Percentiles rank a stretch among this genome's conserved stretches.
phyloP scores from a whole-genome alignment of 2,113 vertebrate species.

The Corydoras sp. region DNA sequence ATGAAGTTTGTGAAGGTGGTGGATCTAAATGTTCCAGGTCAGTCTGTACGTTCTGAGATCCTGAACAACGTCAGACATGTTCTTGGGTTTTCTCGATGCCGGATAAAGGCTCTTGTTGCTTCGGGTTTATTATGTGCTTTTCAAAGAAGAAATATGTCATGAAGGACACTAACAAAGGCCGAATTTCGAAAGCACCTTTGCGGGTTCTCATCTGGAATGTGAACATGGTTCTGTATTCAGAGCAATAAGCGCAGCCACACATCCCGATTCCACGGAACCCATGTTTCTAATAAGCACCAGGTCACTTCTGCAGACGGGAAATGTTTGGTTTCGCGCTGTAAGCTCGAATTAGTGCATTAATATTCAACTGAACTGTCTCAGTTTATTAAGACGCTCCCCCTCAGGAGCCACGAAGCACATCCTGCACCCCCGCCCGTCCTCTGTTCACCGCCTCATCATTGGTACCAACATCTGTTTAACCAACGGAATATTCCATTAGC shows the following conservation, averaged over 20 bases:
- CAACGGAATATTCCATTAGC: background rate
- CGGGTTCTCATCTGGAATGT: background rate
- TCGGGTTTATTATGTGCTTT: background rate
- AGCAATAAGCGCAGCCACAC: too few species aligned
- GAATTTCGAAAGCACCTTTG: constrained; percentile 18
- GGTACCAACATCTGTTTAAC: background rate
- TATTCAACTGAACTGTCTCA: constrained; percentile 2
- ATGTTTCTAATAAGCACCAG: background rate
- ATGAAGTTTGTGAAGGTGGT: too few species aligned
- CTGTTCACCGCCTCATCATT: constrained; percentile 10
- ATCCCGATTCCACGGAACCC: background rate
- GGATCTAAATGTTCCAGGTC: too few species aligned
- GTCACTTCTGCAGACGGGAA: background rate
- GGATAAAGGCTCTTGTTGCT: background rate
- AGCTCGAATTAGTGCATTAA: constrained; percentile 29
- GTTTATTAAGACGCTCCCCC: background rate
- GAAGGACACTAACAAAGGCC: constrained; percentile 5
- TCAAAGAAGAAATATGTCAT: background rate
- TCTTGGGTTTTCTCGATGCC: background rate
- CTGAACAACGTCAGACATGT: too few species aligned
- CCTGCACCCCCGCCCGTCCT: constrained; percentile 6
- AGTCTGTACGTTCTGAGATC: too few species aligned
- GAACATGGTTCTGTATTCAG: background rate
- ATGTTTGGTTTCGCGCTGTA: background rate
- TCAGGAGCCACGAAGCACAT: background rate